Base-by-base conservation (phyloP, 1,140 invertebrate genomes). In the Neoseiulus cucumeris region DNA sequence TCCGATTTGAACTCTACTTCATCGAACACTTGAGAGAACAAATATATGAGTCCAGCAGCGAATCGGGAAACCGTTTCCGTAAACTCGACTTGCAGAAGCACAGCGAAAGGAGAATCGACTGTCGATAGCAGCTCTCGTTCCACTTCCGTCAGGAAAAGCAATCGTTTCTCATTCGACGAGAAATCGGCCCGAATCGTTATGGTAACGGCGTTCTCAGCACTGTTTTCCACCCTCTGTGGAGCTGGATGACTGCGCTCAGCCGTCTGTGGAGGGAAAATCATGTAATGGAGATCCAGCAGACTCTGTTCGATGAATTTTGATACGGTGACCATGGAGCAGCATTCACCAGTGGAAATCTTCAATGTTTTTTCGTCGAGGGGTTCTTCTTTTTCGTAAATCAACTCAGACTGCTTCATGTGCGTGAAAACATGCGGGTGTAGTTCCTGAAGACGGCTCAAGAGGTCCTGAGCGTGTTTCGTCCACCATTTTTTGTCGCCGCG, bases 271-370 rank as follows among this genome's bases (percentile, higher is more conserved):
- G 51, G 51, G 22, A 59, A 59, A 14, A 59, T 59, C 51, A 59
- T 59, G 51, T 59, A 33, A 9, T 29, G 22, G 25, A 59, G 51
- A 25, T 59, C 51, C 1, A 59, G 51, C 14, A 59, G 51, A 25
- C 51, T 59, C 22, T 59, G 51, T 25, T 59, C 51, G 22, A 59
- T 59, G 51, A 59, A 59, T 20, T 59, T 59, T 20, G 51, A 59
- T 9, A 59, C 51, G 14, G 51, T 59, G 4, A 59, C 51, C 14
- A 59, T 20, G 1, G 51, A 59, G 22, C 51, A 59, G 51, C 51
- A 20, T 25, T 59, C 51, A 2, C 51, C 51, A 25, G 51, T 59
- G 2, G 51, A 39, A 39, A 39, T 39, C 33, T 39, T 39, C 33
- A 39, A 9, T 9, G 33, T 39, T 4, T 4, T 39, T 9, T 39